phyloP scores from a whole-genome alignment of 2,888 invertebrate species.

The Cordylochernes scorpioides region DNA sequence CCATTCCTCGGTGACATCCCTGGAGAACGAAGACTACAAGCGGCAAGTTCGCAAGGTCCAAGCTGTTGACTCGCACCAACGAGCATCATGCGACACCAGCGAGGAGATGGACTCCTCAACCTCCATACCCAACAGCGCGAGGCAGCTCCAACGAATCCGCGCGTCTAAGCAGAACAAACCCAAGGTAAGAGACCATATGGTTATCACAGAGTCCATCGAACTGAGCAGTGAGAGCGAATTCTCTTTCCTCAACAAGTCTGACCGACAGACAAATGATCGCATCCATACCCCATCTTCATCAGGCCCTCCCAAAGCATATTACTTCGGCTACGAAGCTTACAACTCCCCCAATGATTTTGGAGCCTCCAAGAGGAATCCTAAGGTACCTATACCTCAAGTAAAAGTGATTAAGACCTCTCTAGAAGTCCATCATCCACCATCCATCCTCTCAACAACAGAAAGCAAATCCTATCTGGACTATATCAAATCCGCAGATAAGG shows the following conservation, averaged over 20 bases:
- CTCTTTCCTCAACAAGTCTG: not conserved
- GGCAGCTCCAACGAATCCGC: no score
- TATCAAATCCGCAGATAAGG: slow-evolving; percentile 8
- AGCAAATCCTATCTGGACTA: not conserved
- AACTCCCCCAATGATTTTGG: slow-evolving; percentile 4
- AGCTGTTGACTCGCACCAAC: not conserved
- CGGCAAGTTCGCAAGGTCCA: not conserved
- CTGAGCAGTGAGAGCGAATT: slow-evolving; percentile 9
- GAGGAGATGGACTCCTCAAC: not conserved
- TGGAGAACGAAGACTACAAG: not conserved
- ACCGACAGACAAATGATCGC: not conserved
- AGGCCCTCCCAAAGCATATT: slow-evolving; percentile 6
- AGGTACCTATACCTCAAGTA: not conserved
- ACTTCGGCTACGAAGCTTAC: slow-evolving; percentile 11
- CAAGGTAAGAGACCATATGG: slow-evolving; percentile 1
- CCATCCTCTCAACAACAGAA: not conserved
- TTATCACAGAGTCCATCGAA: slow-evolving; percentile 9
- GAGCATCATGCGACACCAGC: not conserved
- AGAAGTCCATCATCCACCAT: not conserved
- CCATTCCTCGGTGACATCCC: not conserved
- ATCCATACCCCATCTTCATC: slow-evolving; percentile 1
- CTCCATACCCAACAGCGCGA: not conserved
- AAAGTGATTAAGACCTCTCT: not conserved
- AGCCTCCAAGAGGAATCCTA: not conserved
- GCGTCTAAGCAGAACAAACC: not conserved